Evolutionary conservation across 2,797 vertebrate species (phyloP), one percentile per base, ranked within the genome.

Genomic region (Muraenolepis orangiensis): DNA sequence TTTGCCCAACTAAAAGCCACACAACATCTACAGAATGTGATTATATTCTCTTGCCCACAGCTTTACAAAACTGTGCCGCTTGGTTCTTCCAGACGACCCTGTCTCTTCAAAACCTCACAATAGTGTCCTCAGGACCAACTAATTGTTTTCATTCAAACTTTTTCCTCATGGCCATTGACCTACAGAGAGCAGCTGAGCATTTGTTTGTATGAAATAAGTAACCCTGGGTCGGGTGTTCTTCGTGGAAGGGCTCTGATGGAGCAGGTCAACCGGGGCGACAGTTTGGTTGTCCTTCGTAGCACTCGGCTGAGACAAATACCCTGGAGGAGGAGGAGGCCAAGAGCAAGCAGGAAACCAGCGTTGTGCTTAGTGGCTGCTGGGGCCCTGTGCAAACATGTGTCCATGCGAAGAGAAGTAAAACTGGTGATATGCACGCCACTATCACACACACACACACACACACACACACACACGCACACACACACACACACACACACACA

Each of bases 241-340:
- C 32, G 30, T 74, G 31, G 30, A 4, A 29, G 31, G 23, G 66
- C 51, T 61, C 20, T 6, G n/a, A 51, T 7, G 12, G 5, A 12
- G 66, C 20, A 7, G 68, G 42, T 79, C 40, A n/a, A 46, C 57
- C 36, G 64, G 74, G 66, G 74, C 69, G 29, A 74, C 32, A 68
- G 51, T 16, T 57, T 16, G 72, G 71, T 57, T 23, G 64, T 14
- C 51, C 36, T 81, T 70, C 18, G 64, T 20, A 67, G 31, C 34
- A 66, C 38, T 18, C 70, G 10, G 77, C 32, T 66, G 57, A 75
- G 57, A 73, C n/a, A 75, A 74, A 82, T 74, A 76, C 29, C 72
- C 69, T 30, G 23, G 10, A 18, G 46, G 36, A 57, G 31, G 20
- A 38, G 23, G 10, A 18, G 46, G 36, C 57, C 34, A 20, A 38